Base-by-base conservation (phyloP, 2,113 vertebrate genomes). In the Varanus komodoensis region DNA sequence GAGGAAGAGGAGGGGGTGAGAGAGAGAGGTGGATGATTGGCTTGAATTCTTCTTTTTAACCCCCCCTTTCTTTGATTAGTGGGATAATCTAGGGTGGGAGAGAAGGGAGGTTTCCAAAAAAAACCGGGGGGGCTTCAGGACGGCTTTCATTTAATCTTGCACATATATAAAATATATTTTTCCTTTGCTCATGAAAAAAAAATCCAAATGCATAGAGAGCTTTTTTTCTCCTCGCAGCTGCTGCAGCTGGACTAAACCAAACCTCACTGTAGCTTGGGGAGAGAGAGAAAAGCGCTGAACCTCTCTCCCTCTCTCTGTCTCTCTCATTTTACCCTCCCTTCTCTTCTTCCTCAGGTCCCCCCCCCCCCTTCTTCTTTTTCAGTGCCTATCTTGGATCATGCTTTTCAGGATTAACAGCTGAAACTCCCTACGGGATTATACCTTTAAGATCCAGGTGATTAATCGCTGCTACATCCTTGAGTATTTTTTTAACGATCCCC, bases 221-320 rank as follows among this genome's bases (percentile, higher is more conserved):
- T 7, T 15, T 1, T 2, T 54, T 32, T 50, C 64, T 8, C 50
- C 44, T 81, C 68, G 50, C 97, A 97, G 97, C 97, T 97, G 97
- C 97, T 97, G 98, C 98, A 98, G 97, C 98, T 98, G 98, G 98
- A 98, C 98, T 98, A 97, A 98, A 99, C 98, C 98, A 99, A 98
- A 97, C 98, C 98, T 97, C 96, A 96, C 94, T 87, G 92, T 93
- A 93, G 95, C 94, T 95, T 94, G 92, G 96, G 96, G 96, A 96
- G 96, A 84, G 80, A 90, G 77, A 5, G 12, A 25, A 21, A 21
- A 6, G n/a, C 91, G 94, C 92, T 94, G 95, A 93, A 94, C 93
- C 94, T 89, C 69, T 57, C 89, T 94, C 14, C 50, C 23, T 25
- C 44, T 52, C 29, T 68, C 44, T 23, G 25, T 23, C 32, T 15